Evolutionary conservation across 1,140 invertebrate species (phyloP), one percentile per base, ranked within the genome.

Genomic region (Drosophila bocqueti): DNA sequence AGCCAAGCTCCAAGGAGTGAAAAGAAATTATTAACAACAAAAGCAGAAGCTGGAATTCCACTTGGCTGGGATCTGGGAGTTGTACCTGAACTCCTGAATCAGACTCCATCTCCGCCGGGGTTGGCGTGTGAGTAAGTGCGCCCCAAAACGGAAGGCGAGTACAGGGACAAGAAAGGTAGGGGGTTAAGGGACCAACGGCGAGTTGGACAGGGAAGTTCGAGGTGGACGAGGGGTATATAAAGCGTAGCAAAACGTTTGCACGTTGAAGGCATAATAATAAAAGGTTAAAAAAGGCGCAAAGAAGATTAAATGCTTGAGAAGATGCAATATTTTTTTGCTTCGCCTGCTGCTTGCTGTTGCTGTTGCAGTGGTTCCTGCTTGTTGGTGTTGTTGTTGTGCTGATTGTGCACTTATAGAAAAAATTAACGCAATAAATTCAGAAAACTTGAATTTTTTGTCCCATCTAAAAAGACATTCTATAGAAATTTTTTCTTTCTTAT

Each of bases 261-360:
- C 85, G 85, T 90, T 90, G 86, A 90, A 90, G 85, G 85, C 85
- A 90, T 90, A 90, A 90, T 90, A 90, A 90, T 90, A 90, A 90
- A 90, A 90, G 85, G 85, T 90, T 90, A 90, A 90, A 90, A 90
- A 91, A 90, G 85, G 85, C 85, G 85, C 85, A 90, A 91, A 91
- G 90, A 92, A 84, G 90, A 92, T 91, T 91, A 91, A 91, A 92
- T 85, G 89, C 85, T 91, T 85, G 81, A 83, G 85, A 90, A 90
- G 90, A 85, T 90, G 89, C 90, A 90, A 92, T 91, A 90, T 91
- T 91, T 90, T 82, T 82, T 81, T 69, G 67, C 62, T 81, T 85
- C 76, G 67, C 74, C 79, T 81, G 79, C 67, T 76, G 60, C 36
- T 66, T 66, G 68, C 31, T 57, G 69, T 21, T 72, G 45, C 34